Conservation (phyloP, 2,113 vertebrate species). For the Hippocampus mohnikei region DNA sequence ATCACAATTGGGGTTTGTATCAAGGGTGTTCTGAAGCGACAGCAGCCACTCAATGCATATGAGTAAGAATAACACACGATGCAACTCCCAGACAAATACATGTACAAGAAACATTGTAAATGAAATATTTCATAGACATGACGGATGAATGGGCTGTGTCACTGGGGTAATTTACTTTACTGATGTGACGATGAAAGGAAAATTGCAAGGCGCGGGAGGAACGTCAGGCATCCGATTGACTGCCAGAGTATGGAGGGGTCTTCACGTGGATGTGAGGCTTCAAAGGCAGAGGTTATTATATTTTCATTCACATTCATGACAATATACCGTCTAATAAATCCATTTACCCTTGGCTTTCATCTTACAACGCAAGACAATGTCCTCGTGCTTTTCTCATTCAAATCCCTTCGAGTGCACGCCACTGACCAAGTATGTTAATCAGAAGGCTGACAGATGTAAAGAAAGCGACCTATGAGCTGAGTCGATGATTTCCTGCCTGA, state of each 20-base stretch:
- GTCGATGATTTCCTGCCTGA: slow-evolving; percentile 43
- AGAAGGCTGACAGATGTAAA: slow-evolving; percentile 37
- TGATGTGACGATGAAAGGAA: slow-evolving; percentile 51
- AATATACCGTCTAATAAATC: slow-evolving; percentile 14
- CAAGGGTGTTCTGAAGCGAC: background rate
- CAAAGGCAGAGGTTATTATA: slow-evolving; percentile 1
- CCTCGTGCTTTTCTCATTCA: slow-evolving; percentile 20
- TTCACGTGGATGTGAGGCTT: background rate
- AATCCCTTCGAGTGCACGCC: slow-evolving; percentile 10
- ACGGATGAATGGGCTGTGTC: slow-evolving; percentile 35
- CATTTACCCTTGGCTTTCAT: slow-evolving; percentile 37
- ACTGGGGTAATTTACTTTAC: slow-evolving; percentile 33
- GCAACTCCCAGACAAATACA: background rate
- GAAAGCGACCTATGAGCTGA: slow-evolving; percentile 15
- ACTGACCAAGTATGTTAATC: slow-evolving; percentile 36
- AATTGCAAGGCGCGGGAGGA: slow-evolving; percentile 4
- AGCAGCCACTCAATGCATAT: background rate
- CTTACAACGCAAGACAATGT: slow-evolving; percentile 30
- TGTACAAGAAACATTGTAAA: slow-evolving; percentile 20
- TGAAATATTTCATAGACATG: slow-evolving; percentile 22
- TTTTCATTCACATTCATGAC: slow-evolving; percentile 14
- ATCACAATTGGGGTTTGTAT: background rate
- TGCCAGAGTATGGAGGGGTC: slow-evolving; percentile 2
- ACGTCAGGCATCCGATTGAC: background rate
- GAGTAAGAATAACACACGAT: background rate